phyloP scores from a whole-genome alignment of 2,113 vertebrate species.

The Poecilia latipinna region DNA sequence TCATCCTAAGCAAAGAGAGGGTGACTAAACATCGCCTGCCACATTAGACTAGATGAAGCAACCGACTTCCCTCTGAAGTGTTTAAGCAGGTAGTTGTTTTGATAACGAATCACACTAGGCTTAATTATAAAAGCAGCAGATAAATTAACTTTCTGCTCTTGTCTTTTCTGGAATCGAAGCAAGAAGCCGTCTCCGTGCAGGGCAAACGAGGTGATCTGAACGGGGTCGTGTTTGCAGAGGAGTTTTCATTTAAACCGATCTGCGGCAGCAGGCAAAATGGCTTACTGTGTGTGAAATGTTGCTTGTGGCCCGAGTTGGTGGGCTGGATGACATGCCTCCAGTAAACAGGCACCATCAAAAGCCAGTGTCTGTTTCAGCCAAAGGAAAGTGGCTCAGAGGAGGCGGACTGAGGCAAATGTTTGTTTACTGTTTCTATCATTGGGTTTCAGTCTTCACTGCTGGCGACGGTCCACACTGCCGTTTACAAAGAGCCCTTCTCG shows the following conservation, averaged over 20 bases:
- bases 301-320: slow-evolving; percentile 33
- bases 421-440: slow-evolving; percentile 56
- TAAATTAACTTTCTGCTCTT: slow-evolving; percentile 35
- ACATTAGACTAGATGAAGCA: slow-evolving; percentile 40
- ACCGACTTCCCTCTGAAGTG: slow-evolving; percentile 47
- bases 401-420: slow-evolving; percentile 38
- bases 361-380: slow-evolving; percentile 54
- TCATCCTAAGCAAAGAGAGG: slow-evolving; percentile 32
- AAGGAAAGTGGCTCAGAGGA: slow-evolving; percentile 34
- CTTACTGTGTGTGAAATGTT: slow-evolving; percentile 35
- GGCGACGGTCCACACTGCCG: slow-evolving; percentile 45
- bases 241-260: slow-evolving; percentile 38
- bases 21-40: slow-evolving; percentile 37
- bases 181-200: slow-evolving; percentile 14
- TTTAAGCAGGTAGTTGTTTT: slow-evolving; percentile 48
- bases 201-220: slow-evolving; percentile 54
- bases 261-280: slow-evolving; percentile 9
- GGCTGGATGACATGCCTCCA: slow-evolving; percentile 43
- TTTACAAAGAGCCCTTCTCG: slow-evolving; percentile 54
- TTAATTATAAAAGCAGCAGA: slow-evolving; percentile 61
- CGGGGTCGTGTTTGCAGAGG: slow-evolving; percentile 24
- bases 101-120: slow-evolving; percentile 45
- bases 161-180: slow-evolving; percentile 24
- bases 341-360: slow-evolving; percentile 50
- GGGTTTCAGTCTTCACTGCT: slow-evolving; percentile 33